Percentiles rank a stretch among this genome's conserved stretches.
Evolutionary conservation across 1,140 invertebrate genomes (phyloP).

Genomic region (Nephotettix cincticeps): DNA sequence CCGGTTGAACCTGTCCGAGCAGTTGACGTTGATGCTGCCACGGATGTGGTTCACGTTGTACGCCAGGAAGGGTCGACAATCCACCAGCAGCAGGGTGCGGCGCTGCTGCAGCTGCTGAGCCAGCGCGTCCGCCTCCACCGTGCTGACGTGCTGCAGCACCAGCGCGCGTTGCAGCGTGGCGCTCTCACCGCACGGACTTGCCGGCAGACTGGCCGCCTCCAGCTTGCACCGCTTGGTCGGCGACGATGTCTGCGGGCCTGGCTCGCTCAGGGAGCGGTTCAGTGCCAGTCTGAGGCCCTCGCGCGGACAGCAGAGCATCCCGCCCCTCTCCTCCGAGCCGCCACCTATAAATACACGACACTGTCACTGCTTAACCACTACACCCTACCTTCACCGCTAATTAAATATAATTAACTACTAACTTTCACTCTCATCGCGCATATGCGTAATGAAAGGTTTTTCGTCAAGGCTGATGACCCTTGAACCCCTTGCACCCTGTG

Average conservation of each 20-base stretch:
- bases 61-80: conserved; percentile 70
- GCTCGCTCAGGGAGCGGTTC: conserved; percentile 61
- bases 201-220: conserved; percentile 56
- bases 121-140: conserved; percentile 46
- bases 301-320: conserved; percentile 41
- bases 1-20: conserved; percentile 70
- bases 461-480: too few species aligned
- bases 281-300: conserved; percentile 59
- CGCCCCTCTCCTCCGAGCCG: not conserved
- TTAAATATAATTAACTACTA: too few species aligned
- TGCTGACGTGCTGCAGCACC: conserved; percentile 46
- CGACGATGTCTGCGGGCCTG: conserved; percentile 49
- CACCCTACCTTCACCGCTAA: too few species aligned
- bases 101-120: conserved; percentile 44
- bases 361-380: too few species aligned
- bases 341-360: conserved; percentile 22
- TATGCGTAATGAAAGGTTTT: too few species aligned
- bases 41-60: conserved; percentile 71
- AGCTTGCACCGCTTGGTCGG: conserved; percentile 56
- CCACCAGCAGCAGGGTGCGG: conserved; percentile 57
- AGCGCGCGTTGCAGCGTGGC: conserved; percentile 54
- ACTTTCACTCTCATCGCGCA: too few species aligned
- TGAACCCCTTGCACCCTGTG: too few species aligned
- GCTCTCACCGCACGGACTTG: conserved; percentile 58
- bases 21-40: conserved; percentile 74